Conservation (phyloP, 2,113 vertebrate genomes). For the Toxotes jaculatrix region DNA sequence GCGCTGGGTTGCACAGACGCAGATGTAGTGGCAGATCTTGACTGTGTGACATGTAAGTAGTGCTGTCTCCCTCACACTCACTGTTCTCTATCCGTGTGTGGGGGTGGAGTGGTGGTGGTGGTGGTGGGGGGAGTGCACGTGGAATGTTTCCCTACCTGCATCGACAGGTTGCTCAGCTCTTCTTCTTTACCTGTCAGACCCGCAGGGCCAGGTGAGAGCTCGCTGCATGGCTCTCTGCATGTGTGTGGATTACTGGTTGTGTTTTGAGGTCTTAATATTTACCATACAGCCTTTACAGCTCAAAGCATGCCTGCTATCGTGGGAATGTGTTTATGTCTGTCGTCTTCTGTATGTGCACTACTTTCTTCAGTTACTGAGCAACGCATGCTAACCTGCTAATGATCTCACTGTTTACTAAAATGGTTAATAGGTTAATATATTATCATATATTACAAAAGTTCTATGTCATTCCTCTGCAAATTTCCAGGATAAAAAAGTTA, state of each 20-base stretch:
- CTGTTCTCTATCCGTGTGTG: slow-evolving; percentile 19
- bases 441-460: too few relatives aligned
- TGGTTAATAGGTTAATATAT: too few relatives aligned
- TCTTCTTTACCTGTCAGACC: slow-evolving; percentile 73
- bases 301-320: slow-evolving; percentile 1
- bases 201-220: slow-evolving; percentile 68
- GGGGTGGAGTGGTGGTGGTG: not conserved
- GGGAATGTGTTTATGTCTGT: slow-evolving; percentile 36
- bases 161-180: slow-evolving; percentile 73
- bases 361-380: slow-evolving; percentile 26
- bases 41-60: slow-evolving; percentile 11
- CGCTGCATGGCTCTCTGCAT: not conserved
- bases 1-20: slow-evolving; percentile 12
- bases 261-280: slow-evolving; percentile 40
- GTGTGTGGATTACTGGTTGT: slow-evolving; percentile 1
- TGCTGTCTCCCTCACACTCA: not conserved
- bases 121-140: slow-evolving; percentile 13
- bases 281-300: slow-evolving; percentile 30
- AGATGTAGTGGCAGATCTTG: slow-evolving; percentile 9
- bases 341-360: not conserved
- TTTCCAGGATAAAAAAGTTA: not conserved
- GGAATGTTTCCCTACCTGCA: slow-evolving; percentile 80
- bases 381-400: not conserved
- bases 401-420: not conserved
- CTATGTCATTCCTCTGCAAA: not conserved